Evolutionary conservation across 2,888 invertebrate genomes (phyloP).

Genomic region (Autographa pulchrina): DNA sequence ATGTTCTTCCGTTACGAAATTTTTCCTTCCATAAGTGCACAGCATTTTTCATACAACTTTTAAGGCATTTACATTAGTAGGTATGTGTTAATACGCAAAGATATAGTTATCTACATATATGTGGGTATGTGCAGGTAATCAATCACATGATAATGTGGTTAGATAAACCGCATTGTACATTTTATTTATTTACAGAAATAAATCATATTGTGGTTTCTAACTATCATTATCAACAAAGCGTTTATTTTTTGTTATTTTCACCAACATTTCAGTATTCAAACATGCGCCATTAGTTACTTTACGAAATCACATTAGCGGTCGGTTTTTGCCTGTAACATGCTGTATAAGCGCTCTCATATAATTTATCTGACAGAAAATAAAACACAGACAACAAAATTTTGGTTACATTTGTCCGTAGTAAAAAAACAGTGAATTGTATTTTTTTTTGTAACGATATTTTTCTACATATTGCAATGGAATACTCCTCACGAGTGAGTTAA

Average conservation of each 20-base stretch:
- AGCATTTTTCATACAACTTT: no score
- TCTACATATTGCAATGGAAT: background rate
- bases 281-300: background rate
- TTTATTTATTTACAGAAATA: background rate
- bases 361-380: conserved; percentile 4
- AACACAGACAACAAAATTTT: background rate
- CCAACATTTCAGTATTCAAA: background rate
- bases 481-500: background rate
- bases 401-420: background rate
- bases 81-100: no score
- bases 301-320: background rate
- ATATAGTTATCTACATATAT: no score
- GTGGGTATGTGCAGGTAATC: background rate
- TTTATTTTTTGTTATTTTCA: background rate
- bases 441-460: background rate
- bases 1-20: no score
- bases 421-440: background rate
- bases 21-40: no score
- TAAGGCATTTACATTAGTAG: no score
- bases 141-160: background rate
- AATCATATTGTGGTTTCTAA: conserved; percentile 5
- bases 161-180: background rate
- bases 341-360: background rate
- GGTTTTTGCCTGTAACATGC: background rate
- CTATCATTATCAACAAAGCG: conserved; percentile 2